Evolutionary conservation across 2,113 vertebrate species (phyloP), one percentile per base, ranked within the genome.

Genomic region (Passerina amoena): DNA sequence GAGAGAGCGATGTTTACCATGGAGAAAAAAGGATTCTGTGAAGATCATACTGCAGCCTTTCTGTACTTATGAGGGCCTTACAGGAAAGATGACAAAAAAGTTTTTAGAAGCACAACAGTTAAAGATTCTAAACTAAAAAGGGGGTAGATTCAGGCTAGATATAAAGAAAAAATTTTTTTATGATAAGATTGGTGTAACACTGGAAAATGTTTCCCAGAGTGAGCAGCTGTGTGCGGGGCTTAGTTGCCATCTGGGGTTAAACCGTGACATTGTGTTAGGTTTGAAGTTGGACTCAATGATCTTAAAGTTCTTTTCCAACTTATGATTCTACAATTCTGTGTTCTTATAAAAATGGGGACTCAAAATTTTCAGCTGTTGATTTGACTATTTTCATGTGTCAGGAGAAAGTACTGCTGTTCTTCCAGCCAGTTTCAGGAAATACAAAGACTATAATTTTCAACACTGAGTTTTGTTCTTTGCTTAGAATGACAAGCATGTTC

Each of bases 221-320:
- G 6, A 40, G 47, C 3, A 12, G 15, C 8, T 47, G 15, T 40
- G 20, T 54, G 15, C n/a, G 20, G 20, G 15, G 16, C 11, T 47
- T 47, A 17, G 8, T 30, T 70, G 8, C n/a, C 30, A 63, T 16
- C 40, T 47, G 16, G 2, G 17, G 4, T 54, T 54, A 54, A 70
- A 28, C 30, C 5, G 11, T 45, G 23, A 33, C 4, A 14, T 9
- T 1, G 0, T 40, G 23, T n/a, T 79, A 14, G 20, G 8, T 25
- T 35, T 53, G 45, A 44, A 37, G 33, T 6, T 68, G 20, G 8
- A 54, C 24, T 47, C 28, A 33, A 33, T 28, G 30, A 40, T 24
- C 15, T 30, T 33, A 20, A 59, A 54, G 47, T n/a, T 47, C n/a
- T 70, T 70, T 70, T 63, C 19, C 12, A 47, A 14, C 15, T 30